Evolutionary conservation across 37 sponge, comb jelly and placozoan genomes (phyloP).

Genomic region (Hexactinellida sp.): DNA sequence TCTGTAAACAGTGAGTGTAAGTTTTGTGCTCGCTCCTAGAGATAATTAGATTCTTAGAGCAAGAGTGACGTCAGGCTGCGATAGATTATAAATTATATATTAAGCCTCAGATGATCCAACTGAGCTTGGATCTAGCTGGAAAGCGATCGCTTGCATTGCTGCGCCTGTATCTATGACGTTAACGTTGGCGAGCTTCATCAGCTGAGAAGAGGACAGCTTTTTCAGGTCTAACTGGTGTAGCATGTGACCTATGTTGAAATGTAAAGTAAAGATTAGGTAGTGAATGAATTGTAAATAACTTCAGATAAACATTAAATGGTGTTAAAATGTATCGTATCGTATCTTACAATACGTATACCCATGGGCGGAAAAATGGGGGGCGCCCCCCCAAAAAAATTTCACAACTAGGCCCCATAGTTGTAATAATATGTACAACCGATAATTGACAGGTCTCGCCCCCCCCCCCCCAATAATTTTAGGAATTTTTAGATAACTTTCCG

Average conservation of each 20-base stretch:
- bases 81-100: not conserved
- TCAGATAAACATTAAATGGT: slow-evolving; percentile 40
- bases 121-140: slow-evolving; percentile 81
- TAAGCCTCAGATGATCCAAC: slow-evolving; percentile 29
- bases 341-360: no score
- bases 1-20: not conserved
- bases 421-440: no score
- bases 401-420: no score
- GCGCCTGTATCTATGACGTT: slow-evolving; percentile 64
- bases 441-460: no score
- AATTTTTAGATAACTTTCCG: no score
- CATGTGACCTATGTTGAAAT: not conserved
- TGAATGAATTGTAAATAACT: not conserved
- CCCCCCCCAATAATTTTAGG: no score
- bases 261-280: not conserved
- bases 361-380: no score
- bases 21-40: not conserved
- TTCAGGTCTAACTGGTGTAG: not conserved
- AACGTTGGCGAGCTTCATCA: slow-evolving; percentile 67
- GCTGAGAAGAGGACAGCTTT: not conserved
- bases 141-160: slow-evolving; percentile 87
- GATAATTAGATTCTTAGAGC: not conserved
- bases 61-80: not conserved
- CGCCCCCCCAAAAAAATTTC: no score
- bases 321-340: no score